Conservation (phyloP, 1,140 invertebrate genomes). For the Brachionus rubens region DNA sequence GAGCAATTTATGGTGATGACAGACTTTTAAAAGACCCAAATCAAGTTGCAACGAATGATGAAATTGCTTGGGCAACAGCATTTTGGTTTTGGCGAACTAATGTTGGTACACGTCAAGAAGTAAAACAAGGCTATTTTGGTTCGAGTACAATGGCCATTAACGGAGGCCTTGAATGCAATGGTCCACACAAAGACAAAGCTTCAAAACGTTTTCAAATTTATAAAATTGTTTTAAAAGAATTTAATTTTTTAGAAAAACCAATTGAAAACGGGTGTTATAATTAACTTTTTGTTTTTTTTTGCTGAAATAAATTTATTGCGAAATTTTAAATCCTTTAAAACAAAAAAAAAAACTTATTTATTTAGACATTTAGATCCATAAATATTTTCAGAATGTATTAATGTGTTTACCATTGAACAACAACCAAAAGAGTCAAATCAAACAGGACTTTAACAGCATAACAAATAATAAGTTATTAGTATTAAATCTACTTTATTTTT, state of each 20-base stretch:
- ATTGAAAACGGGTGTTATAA: constrained; percentile 41
- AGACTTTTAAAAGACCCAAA: constrained; percentile 47
- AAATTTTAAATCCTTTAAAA: background rate
- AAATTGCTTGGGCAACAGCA: constrained; percentile 47
- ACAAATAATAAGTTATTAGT: too few species aligned
- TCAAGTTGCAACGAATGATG: constrained; percentile 46
- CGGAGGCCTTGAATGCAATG: constrained; percentile 31
- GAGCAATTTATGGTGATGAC: constrained; percentile 26
- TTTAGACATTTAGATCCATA: too few species aligned
- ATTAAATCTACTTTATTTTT: too few species aligned
- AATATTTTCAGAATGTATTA: too few species aligned
- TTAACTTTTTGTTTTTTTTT: background rate
- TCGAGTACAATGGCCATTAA: constrained; percentile 44
- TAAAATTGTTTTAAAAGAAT: background rate
- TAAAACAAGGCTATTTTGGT: constrained; percentile 45
- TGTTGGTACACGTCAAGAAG: constrained; percentile 38
- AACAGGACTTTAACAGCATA: too few species aligned
- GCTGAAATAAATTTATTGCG: background rate
- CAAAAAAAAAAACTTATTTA: background rate
- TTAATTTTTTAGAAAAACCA: background rate
- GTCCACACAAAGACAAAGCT: constrained; percentile 8
- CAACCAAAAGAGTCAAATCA: too few species aligned
- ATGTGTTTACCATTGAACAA: too few species aligned
- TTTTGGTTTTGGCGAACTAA: constrained; percentile 48
- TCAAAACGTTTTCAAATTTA: constrained; percentile 1